phyloP scores from a whole-genome alignment of 2,888 invertebrate genomes.

The Mystacides longicornis region DNA sequence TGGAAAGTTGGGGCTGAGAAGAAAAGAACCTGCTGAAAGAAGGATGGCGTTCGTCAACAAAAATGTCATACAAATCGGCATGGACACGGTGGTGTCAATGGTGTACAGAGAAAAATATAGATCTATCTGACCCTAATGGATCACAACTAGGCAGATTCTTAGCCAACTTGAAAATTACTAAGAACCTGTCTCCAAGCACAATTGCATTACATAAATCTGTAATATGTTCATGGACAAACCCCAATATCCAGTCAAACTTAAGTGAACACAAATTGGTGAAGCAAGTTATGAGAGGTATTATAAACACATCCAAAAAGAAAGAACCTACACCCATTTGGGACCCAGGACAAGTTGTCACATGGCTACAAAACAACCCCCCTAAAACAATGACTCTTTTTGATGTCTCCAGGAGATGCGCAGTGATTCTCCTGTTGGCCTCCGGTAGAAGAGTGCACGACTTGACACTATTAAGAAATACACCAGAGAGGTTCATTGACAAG shows the following conservation, averaged over 20 bases:
- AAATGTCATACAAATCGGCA: no score
- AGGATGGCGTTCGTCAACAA: no score
- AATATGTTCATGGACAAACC: neutral
- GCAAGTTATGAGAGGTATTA: neutral
- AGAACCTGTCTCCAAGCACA: neutral
- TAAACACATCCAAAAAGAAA: neutral
- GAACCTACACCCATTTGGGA: neutral
- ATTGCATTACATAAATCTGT: neutral
- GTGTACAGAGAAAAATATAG: no score
- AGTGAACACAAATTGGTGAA: neutral
- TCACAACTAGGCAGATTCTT: no score
- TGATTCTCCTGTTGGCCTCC: neutral
- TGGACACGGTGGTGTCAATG: no score
- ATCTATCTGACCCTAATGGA: no score
- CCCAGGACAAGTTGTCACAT: neutral
- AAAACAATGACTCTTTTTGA: neutral
- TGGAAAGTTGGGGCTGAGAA: no score
- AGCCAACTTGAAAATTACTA: neutral
- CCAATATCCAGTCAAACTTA: neutral
- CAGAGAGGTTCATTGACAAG: neutral
- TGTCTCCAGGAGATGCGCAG: neutral
- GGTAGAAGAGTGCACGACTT: neutral
- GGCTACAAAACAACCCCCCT: neutral
- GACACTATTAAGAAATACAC: neutral
- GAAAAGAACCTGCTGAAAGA: no score